Conservation (phyloP, 2,888 invertebrate species). For the Dasysyrphus albostriatus region DNA sequence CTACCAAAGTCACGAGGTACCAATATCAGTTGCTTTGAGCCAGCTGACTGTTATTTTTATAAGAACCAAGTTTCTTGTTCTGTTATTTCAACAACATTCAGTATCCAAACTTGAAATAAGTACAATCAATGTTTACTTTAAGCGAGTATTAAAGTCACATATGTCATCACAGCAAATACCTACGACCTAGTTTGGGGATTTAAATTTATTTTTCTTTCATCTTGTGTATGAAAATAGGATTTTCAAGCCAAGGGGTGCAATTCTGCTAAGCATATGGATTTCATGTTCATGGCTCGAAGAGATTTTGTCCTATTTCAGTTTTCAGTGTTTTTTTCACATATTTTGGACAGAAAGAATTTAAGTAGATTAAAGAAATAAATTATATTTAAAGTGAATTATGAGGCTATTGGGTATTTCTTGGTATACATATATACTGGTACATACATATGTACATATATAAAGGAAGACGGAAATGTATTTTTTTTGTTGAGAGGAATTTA, state of each 20-base stretch:
- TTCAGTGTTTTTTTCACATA: not conserved
- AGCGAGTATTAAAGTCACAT: too few species aligned
- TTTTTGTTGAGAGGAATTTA: constrained; percentile 24
- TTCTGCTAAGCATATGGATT: constrained; percentile 34
- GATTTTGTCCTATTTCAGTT: constrained; percentile 29
- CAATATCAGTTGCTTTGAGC: too few species aligned
- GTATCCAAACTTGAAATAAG: too few species aligned
- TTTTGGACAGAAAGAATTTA: constrained; percentile 27
- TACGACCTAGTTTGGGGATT: not conserved
- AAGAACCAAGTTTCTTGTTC: too few species aligned
- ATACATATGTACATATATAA: not conserved
- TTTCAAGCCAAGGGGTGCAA: constrained; percentile 35
- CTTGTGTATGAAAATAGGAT: constrained; percentile 23
- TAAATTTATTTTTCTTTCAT: not conserved
- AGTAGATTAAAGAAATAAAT: constrained; percentile 55
- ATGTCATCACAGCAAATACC: not conserved
- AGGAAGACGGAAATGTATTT: not conserved
- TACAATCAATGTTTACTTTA: too few species aligned
- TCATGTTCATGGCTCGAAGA: constrained; percentile 25
- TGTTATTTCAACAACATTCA: too few species aligned
- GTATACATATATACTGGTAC: too few species aligned
- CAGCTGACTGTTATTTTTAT: too few species aligned
- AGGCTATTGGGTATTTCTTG: constrained; percentile 2
- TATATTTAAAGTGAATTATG: constrained; percentile 61
- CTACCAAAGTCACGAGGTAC: too few species aligned